Percentiles rank a stretch among this genome's conserved stretches.
phyloP scores from a whole-genome alignment of 2,797 vertebrate species.

The Bovichtus diacanthus region DNA sequence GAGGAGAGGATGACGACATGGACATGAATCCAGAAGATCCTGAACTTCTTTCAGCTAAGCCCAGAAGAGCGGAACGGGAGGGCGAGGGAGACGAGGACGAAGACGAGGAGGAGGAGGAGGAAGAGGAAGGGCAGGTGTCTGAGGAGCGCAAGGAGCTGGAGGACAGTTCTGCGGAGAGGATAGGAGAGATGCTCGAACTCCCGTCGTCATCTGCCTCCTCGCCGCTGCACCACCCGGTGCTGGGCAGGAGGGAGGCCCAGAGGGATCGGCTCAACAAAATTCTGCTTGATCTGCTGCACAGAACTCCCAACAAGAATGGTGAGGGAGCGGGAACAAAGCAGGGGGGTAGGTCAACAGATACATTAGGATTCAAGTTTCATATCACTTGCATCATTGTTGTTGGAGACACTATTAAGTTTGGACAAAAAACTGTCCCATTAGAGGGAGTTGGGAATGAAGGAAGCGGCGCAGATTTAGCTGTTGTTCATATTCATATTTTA shows the following conservation, averaged over 20 bases:
- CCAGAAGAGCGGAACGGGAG: constrained; percentile 83
- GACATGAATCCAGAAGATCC: constrained; percentile 69
- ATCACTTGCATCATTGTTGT: constrained; percentile 13
- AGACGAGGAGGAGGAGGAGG: constrained; percentile 70
- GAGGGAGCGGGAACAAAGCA: constrained; percentile 80
- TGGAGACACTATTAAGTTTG: constrained; percentile 4
- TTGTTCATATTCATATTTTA: constrained; percentile 21
- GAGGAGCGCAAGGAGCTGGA: constrained; percentile 75
- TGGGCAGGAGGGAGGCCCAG: constrained; percentile 89
- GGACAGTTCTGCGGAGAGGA: constrained; percentile 81
- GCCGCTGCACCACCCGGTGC: constrained; percentile 80
- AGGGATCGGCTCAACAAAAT: constrained; percentile 96
- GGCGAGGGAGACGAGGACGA: constrained; percentile 71
- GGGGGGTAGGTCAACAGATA: constrained; percentile 71
- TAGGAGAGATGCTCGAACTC: constrained; percentile 81
- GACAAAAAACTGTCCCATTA: not conserved
- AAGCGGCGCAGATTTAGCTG: constrained; percentile 1
- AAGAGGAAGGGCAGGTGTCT: constrained; percentile 64
- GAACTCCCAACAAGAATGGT: constrained; percentile 96
- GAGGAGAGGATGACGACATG: constrained; percentile 66
- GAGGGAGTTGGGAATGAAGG: not conserved
- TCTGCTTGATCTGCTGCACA: constrained; percentile 92
- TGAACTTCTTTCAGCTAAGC: constrained; percentile 56
- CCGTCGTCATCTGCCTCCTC: constrained; percentile 77
- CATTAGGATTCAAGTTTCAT: constrained; percentile 33